These are phyloP conservation scores for Brachyopa scutellaris DNA, from an alignment of 2,888 invertebrate species.

Conservation along the genomic window DNA sequence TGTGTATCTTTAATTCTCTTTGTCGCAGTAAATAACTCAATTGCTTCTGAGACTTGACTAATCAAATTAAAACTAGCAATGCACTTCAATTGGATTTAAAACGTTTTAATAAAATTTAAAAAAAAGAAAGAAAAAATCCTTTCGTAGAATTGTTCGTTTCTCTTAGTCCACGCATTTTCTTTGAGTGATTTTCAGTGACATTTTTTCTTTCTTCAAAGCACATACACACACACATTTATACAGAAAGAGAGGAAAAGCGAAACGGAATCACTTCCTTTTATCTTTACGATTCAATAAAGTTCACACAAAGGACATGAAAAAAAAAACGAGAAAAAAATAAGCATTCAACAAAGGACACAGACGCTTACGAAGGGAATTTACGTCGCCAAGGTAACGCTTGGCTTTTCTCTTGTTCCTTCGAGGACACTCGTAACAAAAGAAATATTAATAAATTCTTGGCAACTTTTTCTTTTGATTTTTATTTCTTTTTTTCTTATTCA, in stretches of 20 bases:
- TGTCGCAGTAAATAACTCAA: no score
- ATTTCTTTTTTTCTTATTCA: no score
- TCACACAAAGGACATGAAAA: constrained; percentile 34
- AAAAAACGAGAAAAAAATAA: background rate
- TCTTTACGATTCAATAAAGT: constrained; percentile 23
- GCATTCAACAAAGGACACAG: constrained; percentile 3
- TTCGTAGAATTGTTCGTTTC: background rate
- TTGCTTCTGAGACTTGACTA: background rate
- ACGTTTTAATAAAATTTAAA: background rate
- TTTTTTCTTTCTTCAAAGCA: background rate
- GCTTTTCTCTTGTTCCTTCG: background rate
- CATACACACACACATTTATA: no score
- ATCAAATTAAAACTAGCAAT: background rate
- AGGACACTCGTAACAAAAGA: constrained; percentile 5
- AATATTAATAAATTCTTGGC: constrained; percentile 2
- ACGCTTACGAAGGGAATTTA: constrained; percentile 6
- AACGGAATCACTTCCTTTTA: background rate
- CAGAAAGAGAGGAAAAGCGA: background rate
- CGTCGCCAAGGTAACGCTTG: constrained; percentile 28
- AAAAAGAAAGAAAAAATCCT: background rate
- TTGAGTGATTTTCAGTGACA: constrained; percentile 1
- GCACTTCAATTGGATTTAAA: constrained; percentile 4
- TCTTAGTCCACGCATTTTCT: background rate
- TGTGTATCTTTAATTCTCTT: no score
- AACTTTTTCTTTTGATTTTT: no score